Base-by-base conservation (phyloP, 2,113 vertebrate genomes). In the Alectura lathami region DNA sequence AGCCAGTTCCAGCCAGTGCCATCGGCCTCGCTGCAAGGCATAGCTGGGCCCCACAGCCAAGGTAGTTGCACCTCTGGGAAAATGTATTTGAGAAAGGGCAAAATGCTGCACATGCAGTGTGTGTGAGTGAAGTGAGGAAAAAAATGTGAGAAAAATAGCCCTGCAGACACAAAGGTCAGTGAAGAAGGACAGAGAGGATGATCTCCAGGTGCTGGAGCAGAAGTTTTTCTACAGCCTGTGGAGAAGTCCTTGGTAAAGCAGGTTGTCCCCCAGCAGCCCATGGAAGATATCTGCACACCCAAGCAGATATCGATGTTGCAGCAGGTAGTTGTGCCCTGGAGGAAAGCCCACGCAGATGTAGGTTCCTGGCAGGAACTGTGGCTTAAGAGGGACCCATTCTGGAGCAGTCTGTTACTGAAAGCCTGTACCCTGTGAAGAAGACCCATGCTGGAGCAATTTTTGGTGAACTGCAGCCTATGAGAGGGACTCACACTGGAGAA, bases 231-330 rank as follows among this genome's bases (percentile, higher is more conserved):
- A 30, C 20, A 86, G 17, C 6, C 2, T 2, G 3, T 67, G 47
- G 5, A 34, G 9, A 42, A 86, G 56, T 16, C 20, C 4, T 11
- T 6, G 42, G 13, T n/a, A 43, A 64, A 42, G 2, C 1, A 20
- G 5, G 2, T 34, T 84, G 13, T 59, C 0, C 2, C 4, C 5
- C 64, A 48, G 45, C 22, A 91, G 22, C 17, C 48, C 26, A 38
- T 17, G 32, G 5, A 40, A 0, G 8, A 8, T 14, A n/a, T n/a
- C n/a, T n/a, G n/a, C 20, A 69, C 0, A 1, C 18, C 20, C 18
- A 26, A 78, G 26, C 30, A 69, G 20, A 32, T 29, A 27, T 9
- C n/a, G n/a, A n/a, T n/a, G n/a, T n/a, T n/a, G n/a, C n/a, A n/a
- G n/a, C n/a, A n/a, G n/a, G n/a, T n/a, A n/a, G n/a, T n/a, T 24